Percentiles rank a stretch among this genome's conserved stretches.
phyloP scores from a whole-genome alignment of 2,888 invertebrate genomes.

The Andrena hattorfiana region DNA sequence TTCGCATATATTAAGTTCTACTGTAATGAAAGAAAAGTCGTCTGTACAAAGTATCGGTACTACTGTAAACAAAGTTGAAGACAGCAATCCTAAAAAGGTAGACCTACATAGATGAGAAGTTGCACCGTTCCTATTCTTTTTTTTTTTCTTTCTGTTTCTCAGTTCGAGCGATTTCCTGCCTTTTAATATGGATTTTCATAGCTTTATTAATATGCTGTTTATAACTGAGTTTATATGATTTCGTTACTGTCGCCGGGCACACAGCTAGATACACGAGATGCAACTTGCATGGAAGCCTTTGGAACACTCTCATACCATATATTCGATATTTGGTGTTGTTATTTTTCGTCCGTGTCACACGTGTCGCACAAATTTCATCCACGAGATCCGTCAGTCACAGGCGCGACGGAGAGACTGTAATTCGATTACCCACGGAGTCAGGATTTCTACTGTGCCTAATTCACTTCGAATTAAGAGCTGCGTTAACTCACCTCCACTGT shows the following conservation, averaged over 20 bases:
- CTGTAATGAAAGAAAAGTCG: constrained; percentile 81
- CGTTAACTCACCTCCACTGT: constrained; percentile 9
- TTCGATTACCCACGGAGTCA: not conserved
- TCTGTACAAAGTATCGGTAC: constrained; percentile 77
- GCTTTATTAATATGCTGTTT: constrained; percentile 63
- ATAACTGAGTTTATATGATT: constrained; percentile 49
- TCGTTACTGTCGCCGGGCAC: constrained; percentile 32
- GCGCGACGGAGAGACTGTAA: not conserved
- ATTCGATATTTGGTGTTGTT: constrained; percentile 40
- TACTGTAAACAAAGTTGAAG: constrained; percentile 80
- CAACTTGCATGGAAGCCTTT: constrained; percentile 66
- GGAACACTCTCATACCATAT: constrained; percentile 35
- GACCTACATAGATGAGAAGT: constrained; percentile 66
- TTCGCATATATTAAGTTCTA: constrained; percentile 79
- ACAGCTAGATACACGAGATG: constrained; percentile 29
- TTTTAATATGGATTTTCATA: constrained; percentile 38
- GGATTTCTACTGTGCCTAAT: not conserved
- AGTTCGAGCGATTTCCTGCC: constrained; percentile 47
- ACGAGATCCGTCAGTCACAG: constrained; percentile 4
- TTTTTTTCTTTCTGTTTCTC: constrained; percentile 53
- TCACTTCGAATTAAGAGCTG: constrained; percentile 7
- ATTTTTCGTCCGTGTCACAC: constrained; percentile 8
- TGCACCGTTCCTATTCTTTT: constrained; percentile 45
- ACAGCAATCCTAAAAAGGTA: constrained; percentile 82
- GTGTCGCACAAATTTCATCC: constrained; percentile 12